Evolutionary conservation across 64 coral and sea anemone species (phyloP), one percentile per base, ranked within the genome.

Genomic region (Catalaphyllia jardinei): DNA sequence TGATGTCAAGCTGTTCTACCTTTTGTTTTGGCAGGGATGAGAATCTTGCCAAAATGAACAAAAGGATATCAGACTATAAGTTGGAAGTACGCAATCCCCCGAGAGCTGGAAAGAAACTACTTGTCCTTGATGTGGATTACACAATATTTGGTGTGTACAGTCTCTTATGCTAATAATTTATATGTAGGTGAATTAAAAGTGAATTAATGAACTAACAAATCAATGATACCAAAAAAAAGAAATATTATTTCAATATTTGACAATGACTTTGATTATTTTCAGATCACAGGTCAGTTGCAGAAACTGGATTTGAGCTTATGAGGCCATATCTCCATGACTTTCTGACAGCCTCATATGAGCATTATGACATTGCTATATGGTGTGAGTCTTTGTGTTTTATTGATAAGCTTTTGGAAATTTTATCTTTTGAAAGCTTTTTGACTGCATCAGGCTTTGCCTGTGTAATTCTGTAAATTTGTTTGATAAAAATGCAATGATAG

Each of bases 301-400:
- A 98, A 71, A 95, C 74, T 69, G 96, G 96, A 27, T 65, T 92
- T 8, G 96, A 98, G 50, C 52, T 98, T 27, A 98, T 98, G 96
- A 89, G 96, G 31, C 96, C 96, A 24, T 98, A 95, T 54, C 90
- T 98, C 16, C 96, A 98, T 67, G 96, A 98, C 65, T 98, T 98
- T 72, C 33, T 98, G 8, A 88, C 96, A 18, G 92, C 96, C 35
- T 92, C 93, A 7, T 98, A 93, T 69, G 88, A 95, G 81, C 61
- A 93, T 90, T 98, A 95, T 86, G 93, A 98, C 85, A 95, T 98
- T 65, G 91, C 93, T 72, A 98, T 98, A 82, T 98, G 96, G 96
- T 98, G 94, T 95, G 89, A 95, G 94, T 88, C 50, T 55, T 31
- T 42, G 83, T 64, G 29, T 22, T 11, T 86, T 28, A 60, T 29